Base-by-base conservation (phyloP, 1,140 invertebrate species). In the Tetragnatha versicolor region DNA sequence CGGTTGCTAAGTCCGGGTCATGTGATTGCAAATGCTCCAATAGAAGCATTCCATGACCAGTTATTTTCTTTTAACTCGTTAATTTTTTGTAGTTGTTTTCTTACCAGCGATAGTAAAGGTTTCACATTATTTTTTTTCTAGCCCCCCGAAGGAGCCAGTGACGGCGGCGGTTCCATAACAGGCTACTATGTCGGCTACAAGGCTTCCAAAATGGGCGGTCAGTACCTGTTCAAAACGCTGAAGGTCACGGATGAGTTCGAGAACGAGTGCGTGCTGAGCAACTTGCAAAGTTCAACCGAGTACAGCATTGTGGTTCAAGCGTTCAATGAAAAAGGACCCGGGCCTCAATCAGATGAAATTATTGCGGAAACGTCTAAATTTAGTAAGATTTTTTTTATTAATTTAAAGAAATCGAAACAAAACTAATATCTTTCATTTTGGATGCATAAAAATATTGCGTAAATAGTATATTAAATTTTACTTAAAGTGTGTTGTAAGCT, bases 261-360 rank as follows among this genome's bases (percentile, higher is more conserved):
- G 9, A 69, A 79, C 17, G 65, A 79, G 61, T 79, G 66, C 17
- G 39, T 69, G 0, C 63, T 80, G 0, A 75, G 42, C 5, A 80
- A 77, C 53, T 27, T 80, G 17, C 14, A 58, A 14, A 80, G 72
- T 17, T 80, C 65, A 0, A 98, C 95, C 0, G 93, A 97, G 85
- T 98, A 98, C 86, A 92, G 93, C 5, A 93, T 98, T 0, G 94
- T 97, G 9, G 94, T 97, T 20, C 95, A 97, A 87, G 95, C 95
- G 0, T 97, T 96, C 84, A 98, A 98, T 86, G 93, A 94, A 86
- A 92, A 96, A 82, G 96, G 96, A 12, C 91, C 93, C 1, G 95
- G 96, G 39, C 95, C 96, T 0, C 90, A 94, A 83, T 95, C 93
- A 33, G 91, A 92, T 45, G 94, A 96, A 86, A 89, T 92, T 20